phyloP scores from a whole-genome alignment of 2,888 invertebrate genomes.

The Microctonus aethiopoides region DNA sequence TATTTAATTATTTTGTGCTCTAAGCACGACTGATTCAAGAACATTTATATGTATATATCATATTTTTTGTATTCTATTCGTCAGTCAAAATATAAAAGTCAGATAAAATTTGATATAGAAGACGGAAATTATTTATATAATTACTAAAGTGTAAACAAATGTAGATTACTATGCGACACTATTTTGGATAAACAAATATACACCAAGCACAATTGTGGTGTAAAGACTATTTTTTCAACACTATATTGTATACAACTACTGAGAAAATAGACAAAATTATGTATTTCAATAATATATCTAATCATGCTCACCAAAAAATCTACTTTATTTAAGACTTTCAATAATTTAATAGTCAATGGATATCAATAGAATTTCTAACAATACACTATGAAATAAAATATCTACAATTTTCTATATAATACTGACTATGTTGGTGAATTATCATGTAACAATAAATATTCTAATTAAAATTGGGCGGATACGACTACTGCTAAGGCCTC shows the following conservation, averaged over 20 bases:
- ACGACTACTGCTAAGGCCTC: slow-evolving; percentile 67
- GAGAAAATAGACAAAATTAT: neutral
- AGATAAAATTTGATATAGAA: neutral
- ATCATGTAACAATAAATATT: slow-evolving; percentile 32
- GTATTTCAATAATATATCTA: neutral
- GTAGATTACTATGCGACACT: slow-evolving; percentile 10
- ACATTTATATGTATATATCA: neutral
- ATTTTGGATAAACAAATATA: neutral
- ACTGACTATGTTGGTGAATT: slow-evolving; percentile 24
- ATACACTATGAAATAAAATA: slow-evolving; percentile 59
- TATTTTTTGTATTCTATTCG: neutral
- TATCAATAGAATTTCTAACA: slow-evolving; percentile 48
- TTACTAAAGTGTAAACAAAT: neutral
- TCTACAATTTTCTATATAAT: slow-evolving; percentile 49
- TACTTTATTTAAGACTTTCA: slow-evolving; percentile 44
- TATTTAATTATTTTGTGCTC: slow-evolving; percentile 28
- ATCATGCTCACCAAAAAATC: slow-evolving; percentile 26
- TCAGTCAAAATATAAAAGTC: neutral
- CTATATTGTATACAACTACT: neutral
- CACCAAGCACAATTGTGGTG: slow-evolving; percentile 16
- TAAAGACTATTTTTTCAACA: slow-evolving; percentile 2
- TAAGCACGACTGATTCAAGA: slow-evolving; percentile 24
- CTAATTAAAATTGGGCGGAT: slow-evolving; percentile 64
- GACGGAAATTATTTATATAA: no score
- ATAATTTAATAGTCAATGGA: slow-evolving; percentile 43